Conservation (phyloP, 2,797 vertebrate species). For the Clarias platycephalus region DNA sequence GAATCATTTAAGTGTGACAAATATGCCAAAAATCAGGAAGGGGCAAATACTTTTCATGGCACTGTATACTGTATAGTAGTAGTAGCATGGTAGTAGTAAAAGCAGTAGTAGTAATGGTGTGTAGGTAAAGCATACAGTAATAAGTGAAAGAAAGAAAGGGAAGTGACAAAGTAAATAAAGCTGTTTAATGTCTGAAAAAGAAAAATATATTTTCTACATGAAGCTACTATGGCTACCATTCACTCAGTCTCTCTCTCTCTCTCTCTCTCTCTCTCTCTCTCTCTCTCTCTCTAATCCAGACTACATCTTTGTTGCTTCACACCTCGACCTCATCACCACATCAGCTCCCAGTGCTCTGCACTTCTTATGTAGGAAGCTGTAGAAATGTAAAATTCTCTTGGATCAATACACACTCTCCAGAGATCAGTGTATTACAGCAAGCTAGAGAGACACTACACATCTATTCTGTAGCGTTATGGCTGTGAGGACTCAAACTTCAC, state of each 20-base stretch:
- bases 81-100: too few relatives aligned
- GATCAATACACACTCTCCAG: conserved; percentile 49
- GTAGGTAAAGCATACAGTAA: neutral
- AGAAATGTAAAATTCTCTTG: conserved; percentile 8
- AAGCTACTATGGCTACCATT: neutral
- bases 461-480: neutral
- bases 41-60: too few relatives aligned
- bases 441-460: conserved; percentile 7
- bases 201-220: too few relatives aligned
- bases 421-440: conserved; percentile 23
- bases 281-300: too few relatives aligned
- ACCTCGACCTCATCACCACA: conserved; percentile 29
- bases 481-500: neutral
- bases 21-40: too few relatives aligned
- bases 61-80: too few relatives aligned
- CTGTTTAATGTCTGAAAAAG: neutral
- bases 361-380: conserved; percentile 12
- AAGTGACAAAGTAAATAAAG: conserved; percentile 24
- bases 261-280: too few relatives aligned
- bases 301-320: neutral
- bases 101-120: too few relatives aligned
- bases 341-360: neutral
- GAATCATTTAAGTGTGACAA: too few relatives aligned
- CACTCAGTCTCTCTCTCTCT: neutral
- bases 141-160: conserved; percentile 2